A percentile compares a stretch with the other conserved stretches of the same genome.
phyloP scores from a whole-genome alignment of 2,797 vertebrate species.

The Manis javanica region DNA sequence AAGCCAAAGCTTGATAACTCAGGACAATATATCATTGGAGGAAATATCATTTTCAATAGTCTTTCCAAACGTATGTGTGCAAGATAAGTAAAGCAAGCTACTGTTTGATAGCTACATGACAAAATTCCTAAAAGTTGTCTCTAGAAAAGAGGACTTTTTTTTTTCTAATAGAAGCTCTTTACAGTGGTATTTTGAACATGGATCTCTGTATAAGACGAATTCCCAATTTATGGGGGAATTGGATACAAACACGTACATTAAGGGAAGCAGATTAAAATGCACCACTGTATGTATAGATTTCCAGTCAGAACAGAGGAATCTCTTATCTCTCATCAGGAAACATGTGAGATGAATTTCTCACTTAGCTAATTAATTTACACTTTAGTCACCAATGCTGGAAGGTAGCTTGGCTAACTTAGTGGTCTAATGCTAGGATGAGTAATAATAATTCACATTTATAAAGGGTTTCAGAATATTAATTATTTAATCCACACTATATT shows the following conservation, averaged over 20 bases:
- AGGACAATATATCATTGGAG: background rate
- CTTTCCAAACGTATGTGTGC: background rate
- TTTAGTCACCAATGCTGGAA: constrained; percentile 56
- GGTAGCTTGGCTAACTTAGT: constrained; percentile 44
- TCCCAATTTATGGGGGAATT: constrained; percentile 45
- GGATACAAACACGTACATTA: constrained; percentile 59
- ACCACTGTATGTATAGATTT: constrained; percentile 59
- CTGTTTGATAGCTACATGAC: background rate
- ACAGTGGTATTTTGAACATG: constrained; percentile 6
- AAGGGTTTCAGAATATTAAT: constrained; percentile 76
- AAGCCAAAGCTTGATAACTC: background rate
- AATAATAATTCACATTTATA: constrained; percentile 75
- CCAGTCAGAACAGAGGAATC: constrained; percentile 57
- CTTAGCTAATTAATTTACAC: constrained; percentile 76
- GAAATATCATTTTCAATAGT: background rate
- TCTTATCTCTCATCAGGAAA: constrained; percentile 70
- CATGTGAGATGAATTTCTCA: constrained; percentile 70
- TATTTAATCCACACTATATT: constrained; percentile 70
- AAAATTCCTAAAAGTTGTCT: constrained; percentile 26
- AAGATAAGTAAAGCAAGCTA: constrained; percentile 17
- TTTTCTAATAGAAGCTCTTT: constrained; percentile 35
- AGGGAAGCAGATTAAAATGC: constrained; percentile 28
- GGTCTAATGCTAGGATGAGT: constrained; percentile 40
- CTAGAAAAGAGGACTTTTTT: background rate
- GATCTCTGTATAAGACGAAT: constrained; percentile 48